Conservation (phyloP, 2,888 invertebrate genomes). For the Agrypnus murinus region DNA sequence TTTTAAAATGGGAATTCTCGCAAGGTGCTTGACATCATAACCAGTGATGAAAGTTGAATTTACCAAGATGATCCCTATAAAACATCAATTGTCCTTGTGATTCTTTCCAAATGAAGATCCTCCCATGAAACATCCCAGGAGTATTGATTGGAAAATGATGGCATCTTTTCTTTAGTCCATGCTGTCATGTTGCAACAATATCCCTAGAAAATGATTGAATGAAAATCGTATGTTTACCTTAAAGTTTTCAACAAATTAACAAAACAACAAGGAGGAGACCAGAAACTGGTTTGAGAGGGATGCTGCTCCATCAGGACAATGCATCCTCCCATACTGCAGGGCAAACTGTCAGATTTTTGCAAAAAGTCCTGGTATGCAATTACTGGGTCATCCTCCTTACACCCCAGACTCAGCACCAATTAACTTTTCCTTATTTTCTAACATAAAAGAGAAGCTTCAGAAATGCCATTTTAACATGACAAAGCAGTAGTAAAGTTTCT, state of each 20-base stretch:
- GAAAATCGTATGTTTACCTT: background rate
- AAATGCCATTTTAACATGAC: background rate
- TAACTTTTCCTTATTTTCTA: slow-evolving; percentile 1
- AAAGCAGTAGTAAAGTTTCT: background rate
- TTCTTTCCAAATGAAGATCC: slow-evolving; percentile 4
- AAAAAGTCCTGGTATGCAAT: background rate
- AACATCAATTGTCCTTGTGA: background rate
- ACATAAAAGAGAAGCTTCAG: background rate
- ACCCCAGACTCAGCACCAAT: background rate
- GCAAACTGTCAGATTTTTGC: background rate
- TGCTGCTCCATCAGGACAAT: background rate
- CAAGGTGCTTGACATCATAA: slow-evolving; percentile 4
- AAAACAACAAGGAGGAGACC: background rate
- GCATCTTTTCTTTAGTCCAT: background rate
- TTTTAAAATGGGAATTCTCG: background rate
- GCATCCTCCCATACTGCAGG: slow-evolving; percentile 9
- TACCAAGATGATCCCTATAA: background rate
- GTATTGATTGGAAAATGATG: background rate
- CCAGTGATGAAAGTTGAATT: background rate
- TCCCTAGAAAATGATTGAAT: background rate
- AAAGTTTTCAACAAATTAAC: background rate
- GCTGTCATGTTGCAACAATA: background rate
- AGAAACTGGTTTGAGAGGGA: slow-evolving; percentile 4
- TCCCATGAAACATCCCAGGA: background rate
- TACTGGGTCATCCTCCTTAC: too few relatives aligned